Percentiles rank a stretch among this genome's conserved stretches.
Evolutionary conservation across 2,888 invertebrate genomes (phyloP).

Genomic region (Drosophila quinaria): DNA sequence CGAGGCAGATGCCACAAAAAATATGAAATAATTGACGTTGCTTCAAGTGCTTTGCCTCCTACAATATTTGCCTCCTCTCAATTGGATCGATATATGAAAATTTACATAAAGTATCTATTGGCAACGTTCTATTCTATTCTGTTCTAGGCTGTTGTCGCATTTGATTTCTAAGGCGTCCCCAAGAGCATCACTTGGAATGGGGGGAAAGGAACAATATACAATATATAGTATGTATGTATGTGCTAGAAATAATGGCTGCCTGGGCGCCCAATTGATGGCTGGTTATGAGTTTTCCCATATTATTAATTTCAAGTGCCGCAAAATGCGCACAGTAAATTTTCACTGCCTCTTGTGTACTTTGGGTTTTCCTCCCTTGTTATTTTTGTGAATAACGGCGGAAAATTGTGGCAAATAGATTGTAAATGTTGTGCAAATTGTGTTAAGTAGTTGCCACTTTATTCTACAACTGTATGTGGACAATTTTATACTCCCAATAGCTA

Average conservation of each 20-base stretch:
- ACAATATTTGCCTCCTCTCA: not conserved
- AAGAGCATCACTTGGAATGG: not conserved
- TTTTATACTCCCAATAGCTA: conserved; percentile 10
- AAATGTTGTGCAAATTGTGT: conserved; percentile 52
- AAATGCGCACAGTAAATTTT: conserved; percentile 48
- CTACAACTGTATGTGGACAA: not conserved
- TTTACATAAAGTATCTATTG: conserved; percentile 39
- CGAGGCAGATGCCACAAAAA: conserved; percentile 25
- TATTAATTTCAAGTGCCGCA: conserved; percentile 69
- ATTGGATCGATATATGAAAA: conserved; percentile 62
- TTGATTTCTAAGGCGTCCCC: conserved; percentile 29
- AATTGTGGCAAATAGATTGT: conserved; percentile 32
- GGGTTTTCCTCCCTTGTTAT: not conserved
- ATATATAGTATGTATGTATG: too few relatives aligned
- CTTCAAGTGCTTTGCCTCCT: conserved; percentile 42
- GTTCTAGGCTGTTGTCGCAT: conserved; percentile 39
- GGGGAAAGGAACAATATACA: not conserved
- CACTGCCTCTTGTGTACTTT: conserved; percentile 18
- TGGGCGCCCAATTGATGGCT: conserved; percentile 57
- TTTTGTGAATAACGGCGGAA: not conserved
- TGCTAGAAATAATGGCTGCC: conserved; percentile 33
- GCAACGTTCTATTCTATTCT: conserved; percentile 11
- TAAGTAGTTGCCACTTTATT: conserved; percentile 54
- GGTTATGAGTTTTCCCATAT: conserved; percentile 55
- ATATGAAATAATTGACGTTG: conserved; percentile 55